A percentile compares a stretch with the other conserved stretches of the same genome.
phyloP scores from a whole-genome alignment of 2,888 invertebrate genomes.

The Thymelicus sylvestris region DNA sequence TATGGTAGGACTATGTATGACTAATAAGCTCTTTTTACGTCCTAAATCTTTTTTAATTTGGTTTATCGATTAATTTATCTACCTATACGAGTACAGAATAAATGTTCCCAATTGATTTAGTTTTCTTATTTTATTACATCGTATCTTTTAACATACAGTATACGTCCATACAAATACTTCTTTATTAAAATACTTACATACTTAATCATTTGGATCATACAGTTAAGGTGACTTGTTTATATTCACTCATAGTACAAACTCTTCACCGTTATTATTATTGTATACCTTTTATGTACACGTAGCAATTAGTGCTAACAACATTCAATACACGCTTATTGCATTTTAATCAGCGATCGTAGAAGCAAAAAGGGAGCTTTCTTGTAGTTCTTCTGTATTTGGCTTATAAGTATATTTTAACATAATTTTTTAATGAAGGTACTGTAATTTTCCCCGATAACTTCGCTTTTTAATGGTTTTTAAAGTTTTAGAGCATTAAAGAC shows the following conservation, averaged over 20 bases:
- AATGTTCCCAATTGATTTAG: too few species aligned
- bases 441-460: too few species aligned
- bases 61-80: too few species aligned
- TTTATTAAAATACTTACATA: constrained; percentile 28
- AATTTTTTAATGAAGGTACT: too few species aligned
- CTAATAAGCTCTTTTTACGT: too few species aligned
- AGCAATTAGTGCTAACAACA: constrained; percentile 37
- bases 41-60: too few species aligned
- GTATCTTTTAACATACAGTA: too few species aligned
- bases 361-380: constrained; percentile 1
- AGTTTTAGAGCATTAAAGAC: too few species aligned
- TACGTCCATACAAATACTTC: background rate
- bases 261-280: constrained; percentile 20
- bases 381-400: constrained; percentile 7
- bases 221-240: background rate
- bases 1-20: too few species aligned
- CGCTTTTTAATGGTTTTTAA: too few species aligned
- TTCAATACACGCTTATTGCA: constrained; percentile 36
- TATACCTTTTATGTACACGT: constrained; percentile 16
- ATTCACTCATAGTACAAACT: constrained; percentile 13
- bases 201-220: constrained; percentile 11
- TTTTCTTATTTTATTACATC: too few species aligned
- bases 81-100: too few species aligned
- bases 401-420: background rate
- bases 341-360: constrained; percentile 1